Evolutionary conservation across 2,797 vertebrate genomes (phyloP).

Genomic region (Ibycter americanus): DNA sequence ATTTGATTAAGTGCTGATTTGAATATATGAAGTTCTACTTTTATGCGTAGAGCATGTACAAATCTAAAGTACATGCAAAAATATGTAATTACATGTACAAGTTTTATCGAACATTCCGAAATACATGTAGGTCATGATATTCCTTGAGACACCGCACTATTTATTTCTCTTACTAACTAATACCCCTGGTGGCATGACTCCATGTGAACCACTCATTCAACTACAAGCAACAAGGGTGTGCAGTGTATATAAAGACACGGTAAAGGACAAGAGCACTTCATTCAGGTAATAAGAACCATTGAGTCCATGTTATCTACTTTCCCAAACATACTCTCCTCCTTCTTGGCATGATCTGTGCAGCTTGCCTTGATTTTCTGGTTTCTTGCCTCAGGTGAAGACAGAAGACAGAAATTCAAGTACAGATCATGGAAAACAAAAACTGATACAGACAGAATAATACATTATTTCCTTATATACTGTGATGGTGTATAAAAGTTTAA

Average conservation of each 20-base stretch:
- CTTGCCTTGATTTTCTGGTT: not conserved
- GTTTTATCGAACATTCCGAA: not conserved
- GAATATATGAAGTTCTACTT: not conserved
- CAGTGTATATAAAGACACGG: not conserved
- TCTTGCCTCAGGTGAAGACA: not conserved
- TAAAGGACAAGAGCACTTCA: not conserved
- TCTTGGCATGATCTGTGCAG: not conserved
- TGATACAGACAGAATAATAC: not conserved
- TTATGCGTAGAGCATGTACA: not conserved
- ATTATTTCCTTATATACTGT: not conserved
- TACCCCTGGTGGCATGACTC: not conserved
- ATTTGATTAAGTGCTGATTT: not conserved
- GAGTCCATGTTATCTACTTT: not conserved
- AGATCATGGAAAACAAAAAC: not conserved
- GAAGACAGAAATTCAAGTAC: not conserved
- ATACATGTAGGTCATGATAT: rapidly evolving
- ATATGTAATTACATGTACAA: not conserved
- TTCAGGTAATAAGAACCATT: not conserved
- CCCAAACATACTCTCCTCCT: rapidly evolving
- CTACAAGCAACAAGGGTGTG: not conserved
- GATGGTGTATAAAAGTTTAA: not conserved
- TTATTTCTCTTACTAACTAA: not conserved
- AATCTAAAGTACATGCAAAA: not conserved
- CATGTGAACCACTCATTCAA: not conserved
- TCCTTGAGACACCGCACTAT: not conserved